Base-by-base conservation (phyloP, 2,888 invertebrate genomes). In the Listrodromus nycthemerus region DNA sequence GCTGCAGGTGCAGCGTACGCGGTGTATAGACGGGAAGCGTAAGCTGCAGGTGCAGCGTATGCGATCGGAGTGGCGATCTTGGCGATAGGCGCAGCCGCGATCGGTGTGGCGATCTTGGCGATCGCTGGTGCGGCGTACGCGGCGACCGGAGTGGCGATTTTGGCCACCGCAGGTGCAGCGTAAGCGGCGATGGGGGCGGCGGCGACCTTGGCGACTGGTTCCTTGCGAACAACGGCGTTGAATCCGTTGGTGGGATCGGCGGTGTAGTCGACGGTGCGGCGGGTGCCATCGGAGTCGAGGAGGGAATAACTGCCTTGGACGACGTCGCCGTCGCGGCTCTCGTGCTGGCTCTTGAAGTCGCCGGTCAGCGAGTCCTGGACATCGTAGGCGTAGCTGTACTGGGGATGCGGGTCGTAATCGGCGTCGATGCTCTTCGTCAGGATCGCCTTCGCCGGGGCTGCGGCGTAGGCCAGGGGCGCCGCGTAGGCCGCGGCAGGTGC, bases 111-210 rank as follows among this genome's bases (percentile, higher is more conserved):
- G 52, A 52, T 52, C 10, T 52, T 81, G 61, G 52, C 65, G 50
- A 37, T 16, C 5, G 73, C 70, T 1, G 33, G 19, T 73, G 58
- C 16, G 71, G 67, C 1, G 70, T 66, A 45, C 7, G 69, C 50
- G 67, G 95, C 89, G 77, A 84, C 67, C 10, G 83, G 78, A 30
- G 82, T 90, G 82, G 33, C 69, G 65, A 21, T 80, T 66, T 89
- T 96, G 96, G 5, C 95, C 95, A 90, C 96, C 90, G 96, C 96
- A 48, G 96, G 96, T 84, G 96, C 96, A 88, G 96, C 96, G 91
- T 96, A 96, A 21, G 78, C 81, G 79, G 91, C 90, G 21, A 89
- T 91, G 63, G 77, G 96, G 19, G 78, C 81, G 79, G 91, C 90
- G 21, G 89, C 91, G 63, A 79, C 63, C n/a, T 71, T 71, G 16